Evolutionary conservation across 1,140 invertebrate genomes (phyloP).

Genomic region (Drosophila nebulosa): DNA sequence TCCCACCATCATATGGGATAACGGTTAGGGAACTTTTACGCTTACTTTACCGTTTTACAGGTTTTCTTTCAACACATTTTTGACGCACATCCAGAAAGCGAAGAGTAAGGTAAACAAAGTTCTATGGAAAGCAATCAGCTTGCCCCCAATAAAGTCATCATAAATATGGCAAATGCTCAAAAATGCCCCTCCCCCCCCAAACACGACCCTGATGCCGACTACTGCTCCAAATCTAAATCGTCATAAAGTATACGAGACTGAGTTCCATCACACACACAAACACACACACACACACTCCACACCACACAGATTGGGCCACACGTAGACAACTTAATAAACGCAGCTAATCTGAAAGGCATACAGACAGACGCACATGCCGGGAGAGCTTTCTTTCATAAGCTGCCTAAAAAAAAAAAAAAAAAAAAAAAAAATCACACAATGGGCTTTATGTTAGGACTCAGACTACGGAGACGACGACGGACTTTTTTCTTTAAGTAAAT

Average conservation of each 20-base stretch:
- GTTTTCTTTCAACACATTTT: slow-evolving; percentile 4
- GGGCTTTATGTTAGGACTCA: slow-evolving; percentile 25
- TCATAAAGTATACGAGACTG: slow-evolving; percentile 21
- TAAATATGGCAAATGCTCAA: slow-evolving; percentile 46
- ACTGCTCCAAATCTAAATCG: slow-evolving; percentile 32
- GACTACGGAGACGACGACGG: slow-evolving; percentile 35
- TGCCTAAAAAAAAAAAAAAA: slow-evolving; percentile 26
- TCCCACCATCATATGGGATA: neutral
- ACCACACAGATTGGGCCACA: neutral
- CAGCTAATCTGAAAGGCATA: slow-evolving; percentile 41
- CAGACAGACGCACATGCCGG: slow-evolving; percentile 5
- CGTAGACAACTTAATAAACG: slow-evolving; percentile 45
- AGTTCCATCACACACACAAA: neutral
- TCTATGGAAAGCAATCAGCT: slow-evolving; percentile 30
- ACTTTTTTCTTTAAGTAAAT: slow-evolving; percentile 59
- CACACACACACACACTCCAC: neutral
- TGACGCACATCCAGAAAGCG: neutral
- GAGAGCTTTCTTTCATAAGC: slow-evolving; percentile 27
- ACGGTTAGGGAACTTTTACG: neutral
- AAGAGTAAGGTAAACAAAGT: slow-evolving; percentile 16
- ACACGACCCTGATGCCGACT: too few species aligned
- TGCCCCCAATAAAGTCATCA: slow-evolving; percentile 50
- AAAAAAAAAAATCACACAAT: slow-evolving; percentile 56
- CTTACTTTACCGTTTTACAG: slow-evolving; percentile 10
- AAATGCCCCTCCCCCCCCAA: neutral